Evolutionary conservation across 2,888 invertebrate genomes (phyloP).

Genomic region (Bombylius discolor): DNA sequence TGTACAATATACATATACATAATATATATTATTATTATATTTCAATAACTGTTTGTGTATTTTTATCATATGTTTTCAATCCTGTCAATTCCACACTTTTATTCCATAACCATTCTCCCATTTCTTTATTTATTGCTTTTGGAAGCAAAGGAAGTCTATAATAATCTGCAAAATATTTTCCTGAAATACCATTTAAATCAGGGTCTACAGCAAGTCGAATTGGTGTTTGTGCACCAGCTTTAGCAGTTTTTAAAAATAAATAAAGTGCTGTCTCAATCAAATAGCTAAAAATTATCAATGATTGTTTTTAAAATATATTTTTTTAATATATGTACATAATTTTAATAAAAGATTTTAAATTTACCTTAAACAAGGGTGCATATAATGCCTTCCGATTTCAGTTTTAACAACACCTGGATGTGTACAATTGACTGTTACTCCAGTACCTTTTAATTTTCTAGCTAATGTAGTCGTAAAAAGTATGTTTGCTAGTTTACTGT

Average conservation of each 20-base stretch:
- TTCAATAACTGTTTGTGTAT: too few species aligned
- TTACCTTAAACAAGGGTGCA: not conserved
- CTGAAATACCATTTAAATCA: slow-evolving; percentile 23
- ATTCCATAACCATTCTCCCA: slow-evolving; percentile 50
- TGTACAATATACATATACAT: too few species aligned
- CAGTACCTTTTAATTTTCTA: slow-evolving; percentile 41
- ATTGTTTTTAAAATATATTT: too few species aligned
- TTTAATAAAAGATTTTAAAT: too few species aligned
- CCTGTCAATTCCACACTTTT: slow-evolving; percentile 28
- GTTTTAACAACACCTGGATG: slow-evolving; percentile 59
- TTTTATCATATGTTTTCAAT: too few species aligned
- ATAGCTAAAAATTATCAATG: not conserved
- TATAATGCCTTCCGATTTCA: slow-evolving; percentile 28
- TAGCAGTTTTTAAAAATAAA: slow-evolving; percentile 24
- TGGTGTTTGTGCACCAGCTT: slow-evolving; percentile 32
- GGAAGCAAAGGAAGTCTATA: slow-evolving; percentile 35
- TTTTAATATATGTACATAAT: too few species aligned
- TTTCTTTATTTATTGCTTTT: slow-evolving; percentile 41
- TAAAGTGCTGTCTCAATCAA: not conserved
- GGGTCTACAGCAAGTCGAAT: slow-evolving; percentile 32
- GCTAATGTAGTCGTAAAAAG: slow-evolving; percentile 54
- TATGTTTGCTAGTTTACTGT: slow-evolving; percentile 62
- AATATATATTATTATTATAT: too few species aligned
- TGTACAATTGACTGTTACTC: slow-evolving; percentile 48
- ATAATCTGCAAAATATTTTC: slow-evolving; percentile 42